These are phyloP conservation scores for Pygmarrhopalites habei DNA, from an alignment of 1,140 invertebrate genomes.

Conservation along the genomic window DNA sequence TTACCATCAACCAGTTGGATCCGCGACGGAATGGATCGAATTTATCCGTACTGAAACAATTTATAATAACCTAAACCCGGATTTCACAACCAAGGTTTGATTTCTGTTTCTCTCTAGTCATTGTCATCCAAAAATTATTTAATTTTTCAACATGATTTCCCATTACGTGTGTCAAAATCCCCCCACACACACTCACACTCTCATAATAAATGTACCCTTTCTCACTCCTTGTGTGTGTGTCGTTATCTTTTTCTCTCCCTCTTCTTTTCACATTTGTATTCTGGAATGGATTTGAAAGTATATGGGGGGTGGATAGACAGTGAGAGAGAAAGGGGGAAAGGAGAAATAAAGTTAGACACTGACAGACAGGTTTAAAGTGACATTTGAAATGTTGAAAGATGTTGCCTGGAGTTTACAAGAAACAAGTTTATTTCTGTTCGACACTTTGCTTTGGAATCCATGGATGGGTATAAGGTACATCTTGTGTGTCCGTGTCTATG, in stretches of 20 bases:
- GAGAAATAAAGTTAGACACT: too few relatives aligned
- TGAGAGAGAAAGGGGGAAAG: too few relatives aligned
- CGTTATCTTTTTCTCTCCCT: not conserved
- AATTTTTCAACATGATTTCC: not conserved
- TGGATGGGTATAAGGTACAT: not conserved
- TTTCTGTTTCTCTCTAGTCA: too few relatives aligned
- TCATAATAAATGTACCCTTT: not conserved
- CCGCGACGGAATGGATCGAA: constrained; percentile 51
- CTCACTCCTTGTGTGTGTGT: not conserved
- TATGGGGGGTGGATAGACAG: too few relatives aligned
- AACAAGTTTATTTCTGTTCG: too few relatives aligned
- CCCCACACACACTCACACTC: not conserved
- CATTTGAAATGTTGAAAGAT: too few relatives aligned
- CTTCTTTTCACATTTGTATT: not conserved
- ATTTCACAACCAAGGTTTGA: constrained; percentile 19
- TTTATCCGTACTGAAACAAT: constrained; percentile 54
- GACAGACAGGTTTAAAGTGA: too few relatives aligned
- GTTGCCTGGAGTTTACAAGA: too few relatives aligned
- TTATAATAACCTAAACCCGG: constrained; percentile 49
- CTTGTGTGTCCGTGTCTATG: not conserved
- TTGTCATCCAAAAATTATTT: too few relatives aligned
- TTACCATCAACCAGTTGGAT: constrained; percentile 47
- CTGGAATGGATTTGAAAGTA: not conserved
- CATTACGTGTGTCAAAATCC: not conserved
- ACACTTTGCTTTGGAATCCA: too few relatives aligned